These are phyloP conservation scores for Buceros bicornis DNA, from an alignment of 2,797 vertebrate species.

Conservation along the genomic window DNA sequence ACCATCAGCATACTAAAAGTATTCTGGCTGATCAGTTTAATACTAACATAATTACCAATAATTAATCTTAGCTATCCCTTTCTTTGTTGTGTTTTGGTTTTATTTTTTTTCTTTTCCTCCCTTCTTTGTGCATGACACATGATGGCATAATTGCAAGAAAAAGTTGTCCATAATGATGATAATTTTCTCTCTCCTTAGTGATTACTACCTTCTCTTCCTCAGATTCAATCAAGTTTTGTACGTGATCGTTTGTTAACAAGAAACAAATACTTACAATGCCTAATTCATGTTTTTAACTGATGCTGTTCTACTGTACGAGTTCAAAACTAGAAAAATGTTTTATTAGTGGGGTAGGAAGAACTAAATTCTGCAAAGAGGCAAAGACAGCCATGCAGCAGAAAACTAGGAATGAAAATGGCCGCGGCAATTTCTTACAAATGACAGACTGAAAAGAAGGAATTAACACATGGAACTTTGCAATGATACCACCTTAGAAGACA, in stretches of 20 bases:
- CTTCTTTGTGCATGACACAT: not conserved
- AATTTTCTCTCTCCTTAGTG: not conserved
- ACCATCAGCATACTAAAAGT: not conserved
- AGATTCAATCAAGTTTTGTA: not conserved
- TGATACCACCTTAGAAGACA: not conserved
- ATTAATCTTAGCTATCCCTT: not conserved
- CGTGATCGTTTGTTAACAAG: not conserved
- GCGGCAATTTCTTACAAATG: not conserved
- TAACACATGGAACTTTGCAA: not conserved
- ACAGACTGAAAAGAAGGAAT: not conserved
- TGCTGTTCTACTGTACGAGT: not conserved
- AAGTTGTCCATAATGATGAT: not conserved
- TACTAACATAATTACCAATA: not conserved
- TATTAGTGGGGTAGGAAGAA: not conserved
- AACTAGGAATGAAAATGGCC: not conserved
- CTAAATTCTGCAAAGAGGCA: not conserved
- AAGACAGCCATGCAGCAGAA: not conserved
- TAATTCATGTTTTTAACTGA: not conserved
- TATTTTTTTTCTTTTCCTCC: fast-evolving
- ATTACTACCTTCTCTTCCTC: not conserved
- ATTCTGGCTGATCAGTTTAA: not conserved
- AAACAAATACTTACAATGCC: not conserved
- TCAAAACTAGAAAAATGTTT: not conserved
- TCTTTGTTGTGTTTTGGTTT: not conserved
- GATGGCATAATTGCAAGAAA: not conserved